A percentile compares a stretch with the other conserved stretches of the same genome.
Evolutionary conservation across 2,888 invertebrate species (phyloP).

Genomic region (Holacanthella duospinosa): DNA sequence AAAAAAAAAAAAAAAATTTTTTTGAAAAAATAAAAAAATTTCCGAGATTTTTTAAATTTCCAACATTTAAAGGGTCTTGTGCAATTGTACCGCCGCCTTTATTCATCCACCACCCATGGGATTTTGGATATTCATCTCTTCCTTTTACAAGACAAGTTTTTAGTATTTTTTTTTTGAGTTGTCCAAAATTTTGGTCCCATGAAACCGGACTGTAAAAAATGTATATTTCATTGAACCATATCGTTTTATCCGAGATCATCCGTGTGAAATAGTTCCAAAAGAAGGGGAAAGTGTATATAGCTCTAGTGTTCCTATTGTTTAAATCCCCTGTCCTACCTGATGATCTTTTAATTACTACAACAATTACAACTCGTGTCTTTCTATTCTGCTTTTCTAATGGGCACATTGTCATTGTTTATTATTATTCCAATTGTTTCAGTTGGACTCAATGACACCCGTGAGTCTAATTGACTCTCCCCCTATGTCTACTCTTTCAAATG

Average conservation of each 20-base stretch:
- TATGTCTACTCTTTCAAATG: no score
- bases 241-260: neutral
- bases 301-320: neutral
- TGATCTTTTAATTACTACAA: constrained; percentile 19
- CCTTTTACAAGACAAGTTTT: neutral
- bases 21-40: neutral
- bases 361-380: neutral
- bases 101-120: neutral
- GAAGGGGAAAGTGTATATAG: neutral
- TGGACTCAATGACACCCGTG: no score
- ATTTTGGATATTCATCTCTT: neutral
- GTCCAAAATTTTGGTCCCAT: neutral
- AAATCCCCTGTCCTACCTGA: neutral
- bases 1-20: neutral
- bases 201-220: neutral
- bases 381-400: neutral
- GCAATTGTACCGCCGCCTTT: neutral
- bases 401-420: neutral
- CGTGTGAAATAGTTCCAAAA: neutral
- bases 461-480: no score
- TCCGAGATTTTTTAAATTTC: neutral
- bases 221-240: neutral
- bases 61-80: neutral
- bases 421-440: neutral
- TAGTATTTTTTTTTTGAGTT: neutral